Percentiles rank a stretch among this genome's conserved stretches.
phyloP scores from a whole-genome alignment of 1,140 invertebrate species.

The Homarus americanus region DNA sequence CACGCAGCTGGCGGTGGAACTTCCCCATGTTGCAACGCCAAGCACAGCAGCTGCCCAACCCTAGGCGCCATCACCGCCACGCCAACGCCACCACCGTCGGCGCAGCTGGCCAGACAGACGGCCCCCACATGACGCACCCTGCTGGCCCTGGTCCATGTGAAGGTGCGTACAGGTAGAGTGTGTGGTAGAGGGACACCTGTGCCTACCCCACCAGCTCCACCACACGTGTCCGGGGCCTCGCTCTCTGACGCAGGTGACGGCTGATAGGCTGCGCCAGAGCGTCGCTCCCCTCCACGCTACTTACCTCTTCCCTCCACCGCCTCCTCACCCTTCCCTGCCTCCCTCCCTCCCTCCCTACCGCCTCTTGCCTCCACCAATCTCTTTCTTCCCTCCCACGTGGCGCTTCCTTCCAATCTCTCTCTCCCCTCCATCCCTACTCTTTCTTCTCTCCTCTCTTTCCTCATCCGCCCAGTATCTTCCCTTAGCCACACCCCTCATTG shows the following conservation, averaged over 20 bases:
- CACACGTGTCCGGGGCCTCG: too few relatives aligned
- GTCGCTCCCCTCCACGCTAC: background rate
- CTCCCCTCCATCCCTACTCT: too few relatives aligned
- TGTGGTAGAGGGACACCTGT: too few relatives aligned
- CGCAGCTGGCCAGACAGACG: background rate
- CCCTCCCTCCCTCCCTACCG: background rate
- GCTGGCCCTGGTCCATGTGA: background rate
- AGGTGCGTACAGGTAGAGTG: too few relatives aligned
- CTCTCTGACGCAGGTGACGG: background rate
- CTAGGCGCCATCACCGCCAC: background rate
- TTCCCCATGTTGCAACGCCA: too few relatives aligned
- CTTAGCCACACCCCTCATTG: too few relatives aligned
- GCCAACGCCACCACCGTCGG: background rate
- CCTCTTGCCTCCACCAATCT: background rate
- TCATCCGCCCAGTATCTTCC: too few relatives aligned
- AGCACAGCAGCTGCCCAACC: conserved; percentile 15
- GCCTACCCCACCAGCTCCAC: too few relatives aligned
- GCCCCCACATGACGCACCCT: background rate
- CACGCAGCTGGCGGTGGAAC: background rate
- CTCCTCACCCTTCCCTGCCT: background rate
- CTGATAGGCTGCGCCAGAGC: background rate
- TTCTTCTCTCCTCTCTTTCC: too few relatives aligned
- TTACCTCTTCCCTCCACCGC: background rate
- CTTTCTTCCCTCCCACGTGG: background rate
- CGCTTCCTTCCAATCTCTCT: too few relatives aligned